Evolutionary conservation across 2,888 invertebrate genomes (phyloP).

Genomic region (Stenodema calcarata): DNA sequence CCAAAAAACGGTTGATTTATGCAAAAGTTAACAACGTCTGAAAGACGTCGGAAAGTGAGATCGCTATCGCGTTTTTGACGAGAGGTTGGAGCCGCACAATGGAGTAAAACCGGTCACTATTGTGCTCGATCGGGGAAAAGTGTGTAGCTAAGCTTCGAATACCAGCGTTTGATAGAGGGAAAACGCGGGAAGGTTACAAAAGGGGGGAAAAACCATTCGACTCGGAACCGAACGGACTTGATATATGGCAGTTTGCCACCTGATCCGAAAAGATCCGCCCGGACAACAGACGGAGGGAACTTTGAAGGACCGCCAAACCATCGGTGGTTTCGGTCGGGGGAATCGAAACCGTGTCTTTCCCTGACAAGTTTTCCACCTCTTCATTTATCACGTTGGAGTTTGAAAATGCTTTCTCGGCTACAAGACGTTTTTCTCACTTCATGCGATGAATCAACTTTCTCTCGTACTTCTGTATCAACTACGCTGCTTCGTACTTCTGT

Average conservation of each 20-base stretch:
- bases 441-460: neutral
- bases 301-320: neutral
- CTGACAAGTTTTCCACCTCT: neutral
- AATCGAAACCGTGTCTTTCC: neutral
- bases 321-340: neutral
- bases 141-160: neutral
- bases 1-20: neutral
- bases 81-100: neutral
- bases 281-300: neutral
- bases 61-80: neutral
- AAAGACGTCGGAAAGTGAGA: neutral
- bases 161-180: neutral
- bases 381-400: neutral
- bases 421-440: neutral
- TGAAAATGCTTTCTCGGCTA: neutral
- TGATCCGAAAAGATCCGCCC: neutral
- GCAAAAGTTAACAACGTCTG: neutral
- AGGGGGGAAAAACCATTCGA: neutral
- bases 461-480: no score
- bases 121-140: neutral
- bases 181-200: neutral
- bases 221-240: neutral
- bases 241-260: slow-evolving; percentile 2
- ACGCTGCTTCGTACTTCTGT: no score
- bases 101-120: neutral